These are phyloP conservation scores for Conopomorpha cramerella DNA, from an alignment of 1,140 invertebrate species.

Conservation along the genomic window DNA sequence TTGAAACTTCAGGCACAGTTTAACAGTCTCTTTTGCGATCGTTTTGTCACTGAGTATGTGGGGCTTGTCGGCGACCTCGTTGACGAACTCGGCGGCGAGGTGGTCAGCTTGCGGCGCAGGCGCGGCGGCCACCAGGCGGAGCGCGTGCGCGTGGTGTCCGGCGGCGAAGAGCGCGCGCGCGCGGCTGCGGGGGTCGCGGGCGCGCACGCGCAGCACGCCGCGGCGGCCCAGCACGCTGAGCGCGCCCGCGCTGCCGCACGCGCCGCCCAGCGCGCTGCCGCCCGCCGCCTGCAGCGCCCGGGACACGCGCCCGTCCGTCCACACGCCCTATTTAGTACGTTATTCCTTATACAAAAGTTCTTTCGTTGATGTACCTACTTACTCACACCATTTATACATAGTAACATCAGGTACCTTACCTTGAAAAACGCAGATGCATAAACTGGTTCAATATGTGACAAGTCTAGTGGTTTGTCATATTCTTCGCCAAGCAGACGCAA, in stretches of 20 bases:
- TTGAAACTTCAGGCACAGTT: constrained; percentile 33
- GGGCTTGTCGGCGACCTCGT: constrained; percentile 26
- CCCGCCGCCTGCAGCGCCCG: constrained; percentile 61
- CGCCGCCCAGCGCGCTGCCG: constrained; percentile 70
- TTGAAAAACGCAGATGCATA: constrained; percentile 94
- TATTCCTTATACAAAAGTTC: no score
- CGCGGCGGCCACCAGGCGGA: constrained; percentile 32
- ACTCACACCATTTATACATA: background rate
- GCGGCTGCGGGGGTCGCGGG: constrained; percentile 61
- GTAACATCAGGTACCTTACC: constrained; percentile 22
- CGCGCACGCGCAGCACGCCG: constrained; percentile 84
- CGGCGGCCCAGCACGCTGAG: constrained; percentile 82
- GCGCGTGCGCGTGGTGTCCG: constrained; percentile 66
- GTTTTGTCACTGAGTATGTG: constrained; percentile 30
- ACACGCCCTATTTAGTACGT: constrained; percentile 80
- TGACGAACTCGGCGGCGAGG: constrained; percentile 22
- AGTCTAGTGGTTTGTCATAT: constrained; percentile 82
- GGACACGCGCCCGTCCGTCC: constrained; percentile 69
- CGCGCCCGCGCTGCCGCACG: constrained; percentile 80
- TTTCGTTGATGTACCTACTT: no score
- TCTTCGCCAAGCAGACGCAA: constrained; percentile 88
- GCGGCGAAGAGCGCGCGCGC: constrained; percentile 41
- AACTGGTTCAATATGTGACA: constrained; percentile 83
- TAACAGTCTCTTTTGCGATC: constrained; percentile 29
- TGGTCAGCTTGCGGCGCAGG: constrained; percentile 18